These are phyloP conservation scores for Falco novaeseelandiae DNA, from an alignment of 2,797 vertebrate species.

Conservation along the genomic window DNA sequence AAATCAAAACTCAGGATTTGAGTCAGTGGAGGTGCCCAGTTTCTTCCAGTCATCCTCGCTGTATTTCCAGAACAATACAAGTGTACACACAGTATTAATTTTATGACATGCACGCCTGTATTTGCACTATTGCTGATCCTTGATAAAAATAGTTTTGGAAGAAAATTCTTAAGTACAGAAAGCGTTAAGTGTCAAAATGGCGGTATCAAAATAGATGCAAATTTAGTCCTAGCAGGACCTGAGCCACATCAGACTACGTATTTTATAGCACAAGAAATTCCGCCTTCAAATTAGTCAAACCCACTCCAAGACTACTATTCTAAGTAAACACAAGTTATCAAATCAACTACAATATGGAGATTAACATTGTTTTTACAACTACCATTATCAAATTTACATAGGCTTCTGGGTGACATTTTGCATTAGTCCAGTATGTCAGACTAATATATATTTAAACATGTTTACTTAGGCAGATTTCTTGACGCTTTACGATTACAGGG, in stretches of 20 bases:
- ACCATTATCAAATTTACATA: neutral
- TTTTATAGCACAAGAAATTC: conserved; percentile 50
- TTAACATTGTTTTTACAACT: neutral
- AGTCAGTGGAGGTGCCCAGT: conserved; percentile 43
- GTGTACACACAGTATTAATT: conserved; percentile 62
- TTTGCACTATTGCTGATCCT: conserved; percentile 40
- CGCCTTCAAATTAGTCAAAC: conserved; percentile 34
- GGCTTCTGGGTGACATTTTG: neutral
- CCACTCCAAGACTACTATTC: neutral
- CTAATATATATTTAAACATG: neutral
- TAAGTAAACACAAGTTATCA: neutral
- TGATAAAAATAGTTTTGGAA: conserved; percentile 6
- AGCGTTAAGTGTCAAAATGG: conserved; percentile 21
- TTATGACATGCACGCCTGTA: conserved; percentile 61
- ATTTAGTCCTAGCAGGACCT: conserved; percentile 37
- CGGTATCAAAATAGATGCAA: conserved; percentile 10
- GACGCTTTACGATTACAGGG: neutral
- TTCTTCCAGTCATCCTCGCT: conserved; percentile 65
- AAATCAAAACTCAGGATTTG: conserved; percentile 46
- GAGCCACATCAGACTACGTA: neutral
- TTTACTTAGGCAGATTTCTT: conserved; percentile 54
- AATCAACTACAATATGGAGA: neutral
- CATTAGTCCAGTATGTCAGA: neutral
- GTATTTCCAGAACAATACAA: conserved; percentile 65
- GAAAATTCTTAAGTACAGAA: conserved; percentile 39